Evolutionary conservation across 2,797 vertebrate species (phyloP).

Genomic region (Margarornis squamiger): DNA sequence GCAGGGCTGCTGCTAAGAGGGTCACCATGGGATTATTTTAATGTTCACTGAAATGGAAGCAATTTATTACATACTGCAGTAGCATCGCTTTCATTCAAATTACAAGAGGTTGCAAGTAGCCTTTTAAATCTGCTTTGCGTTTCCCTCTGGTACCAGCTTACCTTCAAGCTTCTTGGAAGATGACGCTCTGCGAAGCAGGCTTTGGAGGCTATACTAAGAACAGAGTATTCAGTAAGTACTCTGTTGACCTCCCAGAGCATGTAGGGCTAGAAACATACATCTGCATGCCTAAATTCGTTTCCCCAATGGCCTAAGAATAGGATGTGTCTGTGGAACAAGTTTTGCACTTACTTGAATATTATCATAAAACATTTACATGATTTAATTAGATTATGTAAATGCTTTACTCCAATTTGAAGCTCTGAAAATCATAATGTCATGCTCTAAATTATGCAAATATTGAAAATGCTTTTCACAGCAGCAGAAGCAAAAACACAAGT

Average conservation of each 20-base stretch:
- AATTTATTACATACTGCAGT: constrained; percentile 56
- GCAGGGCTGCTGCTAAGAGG: constrained; percentile 48
- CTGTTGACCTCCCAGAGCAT: constrained; percentile 10
- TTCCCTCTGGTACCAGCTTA: constrained; percentile 47
- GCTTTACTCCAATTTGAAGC: constrained; percentile 32
- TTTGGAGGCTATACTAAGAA: constrained; percentile 6
- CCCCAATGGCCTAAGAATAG: constrained; percentile 8
- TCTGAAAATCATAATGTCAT: constrained; percentile 49
- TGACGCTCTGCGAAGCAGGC: background rate
- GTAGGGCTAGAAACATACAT: constrained; percentile 1
- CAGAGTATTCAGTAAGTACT: background rate
- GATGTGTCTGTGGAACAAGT: constrained; percentile 11
- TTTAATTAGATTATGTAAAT: constrained; percentile 65
- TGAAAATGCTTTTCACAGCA: constrained; percentile 49
- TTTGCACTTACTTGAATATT: constrained; percentile 46
- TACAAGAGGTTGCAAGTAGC: constrained; percentile 48
- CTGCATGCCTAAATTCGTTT: constrained; percentile 14
- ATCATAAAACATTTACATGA: constrained; percentile 56
- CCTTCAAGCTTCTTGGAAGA: constrained; percentile 49
- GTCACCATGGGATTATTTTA: constrained; percentile 58
- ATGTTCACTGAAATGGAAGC: constrained; percentile 63
- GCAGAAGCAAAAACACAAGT: constrained; percentile 22
- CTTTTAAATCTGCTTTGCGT: constrained; percentile 60
- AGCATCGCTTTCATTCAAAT: constrained; percentile 24
- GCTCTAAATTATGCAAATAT: constrained; percentile 59